These are phyloP conservation scores for Vombatus ursinus DNA, from an alignment of 2,113 vertebrate species.

Conservation along the genomic window DNA sequence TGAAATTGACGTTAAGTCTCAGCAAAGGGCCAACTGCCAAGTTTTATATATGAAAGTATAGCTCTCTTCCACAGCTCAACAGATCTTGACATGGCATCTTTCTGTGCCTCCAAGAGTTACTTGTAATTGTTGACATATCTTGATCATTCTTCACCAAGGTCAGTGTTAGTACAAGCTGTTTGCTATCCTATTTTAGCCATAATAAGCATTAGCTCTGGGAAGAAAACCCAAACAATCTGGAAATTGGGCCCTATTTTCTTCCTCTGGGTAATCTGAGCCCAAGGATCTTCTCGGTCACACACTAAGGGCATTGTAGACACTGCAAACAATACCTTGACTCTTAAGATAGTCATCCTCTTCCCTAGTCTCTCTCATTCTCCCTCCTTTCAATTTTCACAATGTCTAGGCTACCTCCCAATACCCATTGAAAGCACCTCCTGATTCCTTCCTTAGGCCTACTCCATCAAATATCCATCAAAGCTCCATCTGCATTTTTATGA, in stretches of 20 bases:
- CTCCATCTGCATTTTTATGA: not conserved
- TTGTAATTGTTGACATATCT: constrained; percentile 59
- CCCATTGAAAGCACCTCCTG: not conserved
- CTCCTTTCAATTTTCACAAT: not conserved
- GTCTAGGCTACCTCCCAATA: too few species aligned
- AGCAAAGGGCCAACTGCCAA: constrained; percentile 67
- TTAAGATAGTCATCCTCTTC: not conserved
- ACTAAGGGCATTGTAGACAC: not conserved
- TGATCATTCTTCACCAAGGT: constrained; percentile 58
- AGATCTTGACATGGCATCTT: constrained; percentile 43
- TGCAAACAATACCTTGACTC: not conserved
- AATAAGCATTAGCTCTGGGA: constrained; percentile 8
- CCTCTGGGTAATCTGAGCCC: not conserved
- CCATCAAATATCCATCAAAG: not conserved
- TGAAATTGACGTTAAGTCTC: constrained; percentile 30
- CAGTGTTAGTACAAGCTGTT: constrained; percentile 58
- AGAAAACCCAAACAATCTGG: constrained; percentile 34
- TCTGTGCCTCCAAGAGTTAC: not conserved
- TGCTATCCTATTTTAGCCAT: constrained; percentile 4
- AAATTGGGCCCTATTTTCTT: not conserved
- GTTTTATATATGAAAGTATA: constrained; percentile 64
- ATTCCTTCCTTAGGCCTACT: not conserved
- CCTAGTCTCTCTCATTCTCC: rapidly evolving
- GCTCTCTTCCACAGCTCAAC: constrained; percentile 31
- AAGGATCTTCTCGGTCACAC: not conserved